A percentile compares a stretch with the other conserved stretches of the same genome.
phyloP scores from a whole-genome alignment of 1,140 invertebrate genomes.

The Nylanderia fulva region DNA sequence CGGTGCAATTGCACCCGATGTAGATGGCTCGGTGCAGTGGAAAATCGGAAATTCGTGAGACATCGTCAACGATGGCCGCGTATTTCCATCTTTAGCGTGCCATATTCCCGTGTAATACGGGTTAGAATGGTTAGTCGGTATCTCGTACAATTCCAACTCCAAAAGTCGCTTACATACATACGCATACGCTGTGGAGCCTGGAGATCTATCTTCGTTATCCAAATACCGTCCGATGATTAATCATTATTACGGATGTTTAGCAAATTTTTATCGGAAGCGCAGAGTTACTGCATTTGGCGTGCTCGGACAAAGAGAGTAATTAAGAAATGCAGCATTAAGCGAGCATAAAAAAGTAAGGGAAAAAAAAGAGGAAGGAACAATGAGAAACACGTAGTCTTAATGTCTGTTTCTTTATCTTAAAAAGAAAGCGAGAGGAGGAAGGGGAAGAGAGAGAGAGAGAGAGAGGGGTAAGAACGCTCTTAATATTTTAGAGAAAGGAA shows the following conservation, averaged over 20 bases:
- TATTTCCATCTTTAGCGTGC: constrained; percentile 27
- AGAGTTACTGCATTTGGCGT: not conserved
- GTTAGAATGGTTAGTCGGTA: not conserved
- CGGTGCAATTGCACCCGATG: constrained; percentile 54
- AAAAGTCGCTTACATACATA: not conserved
- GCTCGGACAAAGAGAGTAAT: constrained; percentile 5
- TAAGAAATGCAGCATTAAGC: not conserved
- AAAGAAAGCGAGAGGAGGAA: constrained; percentile 6
- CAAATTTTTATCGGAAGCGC: constrained; percentile 5
- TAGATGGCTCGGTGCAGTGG: constrained; percentile 36
- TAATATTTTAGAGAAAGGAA: constrained; percentile 8
- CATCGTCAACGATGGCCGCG: not conserved
- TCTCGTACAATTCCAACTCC: not conserved
- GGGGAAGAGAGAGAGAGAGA: not conserved
- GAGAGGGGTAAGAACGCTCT: constrained; percentile 31
- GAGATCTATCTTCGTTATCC: not conserved
- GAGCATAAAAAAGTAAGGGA: not conserved
- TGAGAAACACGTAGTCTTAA: not conserved
- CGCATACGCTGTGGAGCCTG: not conserved
- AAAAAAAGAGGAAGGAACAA: not conserved
- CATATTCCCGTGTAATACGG: not conserved
- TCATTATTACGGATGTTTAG: not conserved
- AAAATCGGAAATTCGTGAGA: constrained; percentile 63
- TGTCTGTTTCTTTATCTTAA: not conserved
- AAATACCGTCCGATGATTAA: constrained; percentile 1